phyloP scores from a whole-genome alignment of 2,113 vertebrate genomes.

The Chionomys nivalis region DNA sequence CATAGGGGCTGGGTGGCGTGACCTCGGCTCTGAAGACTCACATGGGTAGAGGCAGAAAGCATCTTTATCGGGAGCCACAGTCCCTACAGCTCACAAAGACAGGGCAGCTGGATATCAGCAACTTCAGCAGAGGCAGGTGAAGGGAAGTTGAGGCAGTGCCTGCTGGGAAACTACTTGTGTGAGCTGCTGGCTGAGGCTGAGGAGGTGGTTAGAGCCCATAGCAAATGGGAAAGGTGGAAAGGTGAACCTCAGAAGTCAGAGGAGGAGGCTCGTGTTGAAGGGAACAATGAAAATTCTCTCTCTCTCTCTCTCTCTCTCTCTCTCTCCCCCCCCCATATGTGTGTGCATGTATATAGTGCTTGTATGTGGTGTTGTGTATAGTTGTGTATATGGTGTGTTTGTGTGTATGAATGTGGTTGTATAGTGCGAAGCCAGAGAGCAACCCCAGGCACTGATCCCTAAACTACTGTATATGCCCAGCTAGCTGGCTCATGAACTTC shows the following conservation, averaged over 20 bases:
- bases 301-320: background rate
- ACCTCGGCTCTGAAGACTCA: background rate
- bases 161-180: background rate
- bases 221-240: background rate
- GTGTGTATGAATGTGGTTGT: background rate
- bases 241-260: background rate
- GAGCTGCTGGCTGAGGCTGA: background rate
- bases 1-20: background rate
- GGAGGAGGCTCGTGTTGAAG: background rate
- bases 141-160: background rate
- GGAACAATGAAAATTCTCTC: background rate
- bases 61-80: background rate
- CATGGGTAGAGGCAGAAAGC: background rate
- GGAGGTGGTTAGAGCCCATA: accelerated
- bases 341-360: background rate
- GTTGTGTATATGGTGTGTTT: background rate
- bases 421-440: background rate
- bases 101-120: background rate
- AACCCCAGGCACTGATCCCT: background rate
- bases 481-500: background rate
- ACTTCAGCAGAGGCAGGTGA: background rate
- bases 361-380: background rate
- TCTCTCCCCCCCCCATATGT: background rate
- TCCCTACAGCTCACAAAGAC: background rate
- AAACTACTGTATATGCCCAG: background rate